These are phyloP conservation scores for Semotilus atromaculatus DNA, from an alignment of 2,797 vertebrate species.

Conservation along the genomic window DNA sequence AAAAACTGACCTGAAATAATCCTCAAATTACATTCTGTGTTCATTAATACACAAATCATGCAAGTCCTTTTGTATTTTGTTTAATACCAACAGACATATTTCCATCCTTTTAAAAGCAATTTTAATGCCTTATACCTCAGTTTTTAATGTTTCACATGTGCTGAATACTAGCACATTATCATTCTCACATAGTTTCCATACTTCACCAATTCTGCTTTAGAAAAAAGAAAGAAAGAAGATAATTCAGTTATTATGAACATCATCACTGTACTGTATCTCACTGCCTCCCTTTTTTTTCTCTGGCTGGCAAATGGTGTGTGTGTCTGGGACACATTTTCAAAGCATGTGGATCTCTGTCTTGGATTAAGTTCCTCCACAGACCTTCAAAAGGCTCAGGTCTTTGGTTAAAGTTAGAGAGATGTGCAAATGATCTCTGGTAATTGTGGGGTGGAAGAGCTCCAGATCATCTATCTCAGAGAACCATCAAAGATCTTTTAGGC, in stretches of 20 bases:
- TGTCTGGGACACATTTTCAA: slow-evolving; percentile 63
- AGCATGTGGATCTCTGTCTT: slow-evolving; percentile 64
- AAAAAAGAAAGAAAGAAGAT: neutral
- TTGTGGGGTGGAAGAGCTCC: slow-evolving; percentile 68
- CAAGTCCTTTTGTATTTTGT: neutral
- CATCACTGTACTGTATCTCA: neutral
- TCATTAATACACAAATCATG: neutral
- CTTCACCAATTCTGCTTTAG: neutral
- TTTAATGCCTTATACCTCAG: neutral
- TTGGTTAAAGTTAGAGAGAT: slow-evolving; percentile 66
- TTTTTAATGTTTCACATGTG: slow-evolving; percentile 15
- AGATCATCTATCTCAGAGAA: slow-evolving; percentile 61
- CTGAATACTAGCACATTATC: neutral
- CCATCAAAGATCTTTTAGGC: slow-evolving; percentile 46
- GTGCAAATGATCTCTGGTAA: slow-evolving; percentile 71
- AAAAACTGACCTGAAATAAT: neutral
- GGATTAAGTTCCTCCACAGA: slow-evolving; percentile 76
- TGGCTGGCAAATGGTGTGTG: slow-evolving; percentile 41
- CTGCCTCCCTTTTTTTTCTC: neutral
- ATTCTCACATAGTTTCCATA: neutral
- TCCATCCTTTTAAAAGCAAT: slow-evolving; percentile 6
- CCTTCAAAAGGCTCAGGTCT: slow-evolving; percentile 64
- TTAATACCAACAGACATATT: neutral
- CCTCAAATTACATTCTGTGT: neutral
- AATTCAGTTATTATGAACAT: slow-evolving; percentile 26